Base-by-base conservation (phyloP, 2,113 vertebrate genomes). In the Oenanthe melanoleuca region DNA sequence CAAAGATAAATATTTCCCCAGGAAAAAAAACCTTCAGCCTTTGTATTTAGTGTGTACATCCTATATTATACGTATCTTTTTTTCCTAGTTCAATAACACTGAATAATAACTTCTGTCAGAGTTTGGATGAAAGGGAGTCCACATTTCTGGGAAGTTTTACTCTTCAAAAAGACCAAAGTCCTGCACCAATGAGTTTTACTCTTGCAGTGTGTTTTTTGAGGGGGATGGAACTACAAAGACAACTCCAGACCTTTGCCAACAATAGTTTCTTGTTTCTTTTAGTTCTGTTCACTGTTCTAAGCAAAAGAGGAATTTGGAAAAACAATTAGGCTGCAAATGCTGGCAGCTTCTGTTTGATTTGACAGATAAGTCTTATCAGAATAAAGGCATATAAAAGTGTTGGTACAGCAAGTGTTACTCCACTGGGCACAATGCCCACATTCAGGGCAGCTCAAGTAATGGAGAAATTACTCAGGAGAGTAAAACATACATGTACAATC, bases 291-390 rank as follows among this genome's bases (percentile, higher is more conserved):
- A 57, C 28, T 67, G 38, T 63, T 24, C 29, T 44, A 75, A 77
- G 59, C 13, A 55, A 77, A 74, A 40, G 38, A 50, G 21, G 71
- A 73, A 94, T 70, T 80, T 63, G 38, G n/a, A 89, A 83, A 95
- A 92, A 63, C 73, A 94, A 83, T 59, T 66, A 77, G 86, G 33
- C 45, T 61, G 49, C 59, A 93, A 85, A 38, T 42, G 52, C 34
- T 73, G 59, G 57, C 63, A 82, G 80, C 57, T 91, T 88, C 86
- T 64, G 45, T 89, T 85, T 92, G 70, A 92, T 94, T 85, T 86
- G 61, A 79, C 57, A 85, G 84, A 94, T 66, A 88, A 97, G 78
- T 26, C 67, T 88, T 80, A 77, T 77, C 77, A 61, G 66, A 87
- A 93, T 85, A 64, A 77, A 85, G 66, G 84, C 0, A 0, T 34